These are phyloP conservation scores for Trachythela sp. DNA, from an alignment of 64 coral and sea anemone genomes.

Conservation along the genomic window DNA sequence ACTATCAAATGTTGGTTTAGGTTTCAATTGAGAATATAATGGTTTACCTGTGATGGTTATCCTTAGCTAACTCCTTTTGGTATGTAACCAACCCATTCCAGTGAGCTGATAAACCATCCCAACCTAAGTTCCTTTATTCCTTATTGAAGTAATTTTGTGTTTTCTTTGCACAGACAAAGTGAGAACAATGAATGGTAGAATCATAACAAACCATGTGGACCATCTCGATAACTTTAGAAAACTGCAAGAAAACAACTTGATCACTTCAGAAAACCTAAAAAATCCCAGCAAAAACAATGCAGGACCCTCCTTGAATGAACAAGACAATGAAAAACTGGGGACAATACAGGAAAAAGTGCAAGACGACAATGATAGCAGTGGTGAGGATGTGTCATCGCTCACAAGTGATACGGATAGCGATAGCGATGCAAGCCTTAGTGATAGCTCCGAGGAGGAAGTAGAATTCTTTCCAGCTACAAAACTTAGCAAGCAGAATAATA, in stretches of 20 bases:
- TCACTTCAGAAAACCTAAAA: not conserved
- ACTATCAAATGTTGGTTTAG: too few species aligned
- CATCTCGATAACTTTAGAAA: not conserved
- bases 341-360: not conserved
- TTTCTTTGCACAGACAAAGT: too few species aligned
- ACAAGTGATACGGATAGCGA: not conserved
- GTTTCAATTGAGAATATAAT: too few species aligned
- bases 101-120: too few species aligned
- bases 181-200: not conserved
- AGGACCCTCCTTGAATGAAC: not conserved
- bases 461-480: not conserved
- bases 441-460: not conserved
- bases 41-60: too few species aligned
- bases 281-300: not conserved
- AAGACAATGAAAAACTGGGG: not conserved
- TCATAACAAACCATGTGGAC: not conserved
- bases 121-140: too few species aligned
- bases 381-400: not conserved
- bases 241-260: not conserved
- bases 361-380: not conserved
- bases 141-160: too few species aligned
- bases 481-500: not conserved
- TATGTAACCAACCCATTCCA: too few species aligned
- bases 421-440: not conserved
- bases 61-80: too few species aligned